Base-by-base conservation (phyloP, 2,888 invertebrate species). In the Himalopsyche anomala region DNA sequence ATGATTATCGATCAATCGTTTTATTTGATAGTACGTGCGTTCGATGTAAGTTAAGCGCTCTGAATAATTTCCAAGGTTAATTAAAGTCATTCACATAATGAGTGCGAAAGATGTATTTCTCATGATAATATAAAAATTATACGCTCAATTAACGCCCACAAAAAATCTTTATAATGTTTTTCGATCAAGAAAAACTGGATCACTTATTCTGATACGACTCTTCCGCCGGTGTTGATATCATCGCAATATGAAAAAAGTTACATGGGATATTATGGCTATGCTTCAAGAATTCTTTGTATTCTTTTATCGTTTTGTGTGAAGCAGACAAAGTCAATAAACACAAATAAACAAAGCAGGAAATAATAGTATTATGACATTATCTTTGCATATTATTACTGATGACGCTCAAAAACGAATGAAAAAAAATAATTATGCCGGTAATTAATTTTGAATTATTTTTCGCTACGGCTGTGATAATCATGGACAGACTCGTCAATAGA, bases 131-230 rank as follows among this genome's bases (percentile, higher is more conserved):
- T 62, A 19, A 62, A 62, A 62, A 19, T 19, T 62, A 62, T 62
- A 6, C 62, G 15, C 11, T 62, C 62, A 62, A 62, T 62, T 62
- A 62, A 62, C 62, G 62, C 62, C 62, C 62, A 62, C 62, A n/a
- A 62, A 62, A 62, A 62, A 62, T 62, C 19, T 62, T 62, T 62
- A 62, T 51, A 62, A 62, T 62, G 8, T 19, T 19, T 62, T 19
- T 62, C 19, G 19, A n/a, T 2, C 19, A 19, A 28, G 62, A 62
- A 62, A 62, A 62, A 62, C 19, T 62, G 62, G 62, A 62, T 62
- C 62, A 62, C 19, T 62, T 62, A 62, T 62, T 62, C 19, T 28
- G 62, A 62, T 28, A 62, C 19, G 62, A 19, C 19, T 19, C 62
- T 62, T 62, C 62, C 62, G 62, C 19, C 19, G 28, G 11, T 62